These are phyloP conservation scores for Corythornis vintsioides DNA, from an alignment of 2,113 vertebrate genomes.

Conservation along the genomic window DNA sequence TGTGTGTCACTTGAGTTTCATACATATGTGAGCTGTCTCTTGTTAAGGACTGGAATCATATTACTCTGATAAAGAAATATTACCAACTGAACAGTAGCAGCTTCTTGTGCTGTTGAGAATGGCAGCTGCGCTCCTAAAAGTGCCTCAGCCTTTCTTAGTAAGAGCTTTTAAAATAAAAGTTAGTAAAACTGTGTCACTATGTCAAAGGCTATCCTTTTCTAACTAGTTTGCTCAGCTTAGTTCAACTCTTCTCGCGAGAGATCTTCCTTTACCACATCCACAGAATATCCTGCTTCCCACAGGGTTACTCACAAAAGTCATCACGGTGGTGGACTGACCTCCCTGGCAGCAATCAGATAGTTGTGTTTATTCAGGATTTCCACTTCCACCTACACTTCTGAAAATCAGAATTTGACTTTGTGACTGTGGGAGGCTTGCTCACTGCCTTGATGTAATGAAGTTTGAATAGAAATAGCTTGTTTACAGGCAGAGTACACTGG, in stretches of 20 bases:
- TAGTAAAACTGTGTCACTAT: background rate
- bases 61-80: conserved; percentile 19
- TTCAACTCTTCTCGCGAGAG: background rate
- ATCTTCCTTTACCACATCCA: background rate
- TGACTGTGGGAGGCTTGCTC: background rate
- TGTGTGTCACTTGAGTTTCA: background rate
- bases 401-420: background rate
- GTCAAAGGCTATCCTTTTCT: conserved; percentile 25
- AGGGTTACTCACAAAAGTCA: background rate
- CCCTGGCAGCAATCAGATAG: background rate
- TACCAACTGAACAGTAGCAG: background rate
- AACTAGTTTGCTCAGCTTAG: conserved; percentile 17
- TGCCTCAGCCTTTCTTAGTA: background rate
- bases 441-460: background rate
- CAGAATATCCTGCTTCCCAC: conserved; percentile 31
- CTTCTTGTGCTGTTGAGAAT: background rate
- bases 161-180: conserved; percentile 23
- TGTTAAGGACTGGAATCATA: conserved; percentile 6
- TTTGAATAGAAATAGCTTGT: background rate
- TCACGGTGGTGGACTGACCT: background rate
- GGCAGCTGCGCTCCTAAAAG: conserved; percentile 36
- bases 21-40: background rate
- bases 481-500: background rate
- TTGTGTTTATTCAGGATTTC: conserved; percentile 52
- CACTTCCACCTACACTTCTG: background rate